Evolutionary conservation across 2,113 vertebrate genomes (phyloP).

Genomic region (Syrrhaptes paradoxus): DNA sequence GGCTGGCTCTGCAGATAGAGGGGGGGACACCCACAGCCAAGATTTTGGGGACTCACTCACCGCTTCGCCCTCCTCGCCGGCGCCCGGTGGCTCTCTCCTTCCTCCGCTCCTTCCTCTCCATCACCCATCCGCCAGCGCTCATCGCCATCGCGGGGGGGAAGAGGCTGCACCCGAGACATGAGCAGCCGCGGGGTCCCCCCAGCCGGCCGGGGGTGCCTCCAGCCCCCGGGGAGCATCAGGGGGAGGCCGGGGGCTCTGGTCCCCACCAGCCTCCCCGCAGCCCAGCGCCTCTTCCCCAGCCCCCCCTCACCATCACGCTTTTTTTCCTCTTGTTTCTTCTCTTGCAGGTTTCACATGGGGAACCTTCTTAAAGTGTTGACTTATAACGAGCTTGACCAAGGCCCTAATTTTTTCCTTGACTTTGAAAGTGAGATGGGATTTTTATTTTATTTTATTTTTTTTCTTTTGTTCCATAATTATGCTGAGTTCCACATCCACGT

Average conservation of each 20-base stretch:
- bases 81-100: conserved; percentile 2
- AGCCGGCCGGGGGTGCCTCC: not conserved
- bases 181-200: not conserved
- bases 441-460: conserved; percentile 70
- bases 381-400: conserved; percentile 94
- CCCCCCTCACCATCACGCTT: conserved; percentile 81
- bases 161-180: conserved; percentile 29
- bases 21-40: not conserved
- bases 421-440: conserved; percentile 94
- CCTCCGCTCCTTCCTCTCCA: conserved; percentile 30
- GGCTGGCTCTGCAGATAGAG: not conserved
- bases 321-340: conserved; percentile 90
- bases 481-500: conserved; percentile 51
- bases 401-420: conserved; percentile 98
- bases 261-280: not conserved
- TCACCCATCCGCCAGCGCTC: conserved; percentile 44
- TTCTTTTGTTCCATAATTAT: conserved; percentile 6
- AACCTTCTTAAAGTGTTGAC: conserved; percentile 96
- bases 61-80: not conserved
- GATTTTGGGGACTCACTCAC: not conserved
- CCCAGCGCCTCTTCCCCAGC: conserved; percentile 59
- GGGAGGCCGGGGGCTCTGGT: not conserved
- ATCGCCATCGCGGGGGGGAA: conserved; percentile 45
- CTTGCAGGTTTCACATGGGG: conserved; percentile 95
- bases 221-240: not conserved